Evolutionary conservation across 2,797 vertebrate species (phyloP), one percentile per base, ranked within the genome.

Genomic region (Australoheros facetus): DNA sequence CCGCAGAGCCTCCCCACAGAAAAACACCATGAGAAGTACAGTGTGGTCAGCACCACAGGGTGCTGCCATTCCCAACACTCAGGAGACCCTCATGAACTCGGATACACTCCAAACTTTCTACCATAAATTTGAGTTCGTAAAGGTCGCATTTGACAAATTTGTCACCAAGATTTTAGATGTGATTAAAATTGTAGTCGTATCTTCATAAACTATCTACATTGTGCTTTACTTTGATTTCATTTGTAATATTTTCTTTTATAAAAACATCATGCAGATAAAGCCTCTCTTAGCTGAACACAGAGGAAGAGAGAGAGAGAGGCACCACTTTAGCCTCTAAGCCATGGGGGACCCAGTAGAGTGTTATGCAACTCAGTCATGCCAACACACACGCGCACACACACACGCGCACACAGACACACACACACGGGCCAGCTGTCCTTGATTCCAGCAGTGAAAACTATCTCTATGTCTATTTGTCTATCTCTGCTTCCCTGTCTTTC

Each of bases 311-410:
- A 54, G 59, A 4, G 58, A 32, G 58, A 19, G 62, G 37, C 75
- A 88, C 81, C 88, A 82, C 86, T 83, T 84, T 77, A 88, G 76
- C 80, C 78, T 80, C 53, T 58, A 34, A 91, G 85, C 85, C 85
- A 79, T 77, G 80, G 89, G 87, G 87, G 85, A 92, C 81, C 86
- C 83, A 80, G 86, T 62, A 69, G 73, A 78, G 82, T 78, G 84
- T 94, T 95, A 93, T 42, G 86, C 85, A 94, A 95, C 88, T 73
- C 39, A 59, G 60, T 73, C 66, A 48, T 83, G 77, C 86, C 75
- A 84, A 71, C 75, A 75, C 87, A 81, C 45, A 59, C 59, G 59
- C 26, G 55, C 69, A 78, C 78, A 64, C 77, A 76, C 73, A 54
- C 51, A 70, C 79, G 37, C 76, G 64, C 59, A 70, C 34, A 59